These are phyloP conservation scores for Microtus richardsoni DNA, from an alignment of 2,113 vertebrate genomes.

Conservation along the genomic window DNA sequence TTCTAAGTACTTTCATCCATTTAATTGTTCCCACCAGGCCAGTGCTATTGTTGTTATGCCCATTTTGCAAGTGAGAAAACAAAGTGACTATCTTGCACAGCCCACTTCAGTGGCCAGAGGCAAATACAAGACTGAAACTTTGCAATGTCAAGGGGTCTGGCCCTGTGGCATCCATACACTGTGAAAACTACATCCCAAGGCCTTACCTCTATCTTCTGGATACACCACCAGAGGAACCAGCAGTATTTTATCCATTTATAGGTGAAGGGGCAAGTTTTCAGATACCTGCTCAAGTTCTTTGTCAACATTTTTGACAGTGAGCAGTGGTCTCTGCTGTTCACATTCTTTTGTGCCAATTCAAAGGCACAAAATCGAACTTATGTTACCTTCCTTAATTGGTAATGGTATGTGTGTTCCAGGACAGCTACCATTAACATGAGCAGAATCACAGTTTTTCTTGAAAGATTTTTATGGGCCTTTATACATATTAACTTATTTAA, in stretches of 20 bases:
- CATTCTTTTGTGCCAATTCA: not conserved
- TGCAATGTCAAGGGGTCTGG: not conserved
- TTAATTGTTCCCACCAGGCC: not conserved
- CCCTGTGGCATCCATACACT: no score
- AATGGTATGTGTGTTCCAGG: not conserved
- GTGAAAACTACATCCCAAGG: not conserved
- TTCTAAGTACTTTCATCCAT: not conserved
- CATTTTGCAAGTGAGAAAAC: constrained; percentile 47
- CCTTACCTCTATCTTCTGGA: not conserved
- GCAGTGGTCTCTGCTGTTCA: not conserved
- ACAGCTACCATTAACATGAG: not conserved
- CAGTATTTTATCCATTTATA: not conserved
- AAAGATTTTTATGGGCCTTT: not conserved
- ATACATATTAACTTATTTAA: not conserved
- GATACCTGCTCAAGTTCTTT: not conserved
- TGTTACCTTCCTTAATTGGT: not conserved
- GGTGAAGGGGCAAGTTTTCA: not conserved
- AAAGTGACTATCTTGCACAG: not conserved
- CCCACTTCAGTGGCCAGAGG: not conserved
- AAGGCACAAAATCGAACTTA: not conserved
- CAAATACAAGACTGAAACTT: not conserved
- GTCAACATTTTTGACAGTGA: not conserved
- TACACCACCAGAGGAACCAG: not conserved
- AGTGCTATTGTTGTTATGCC: not conserved
- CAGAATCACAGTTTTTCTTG: not conserved